These are phyloP conservation scores for Neoarius graeffei DNA, from an alignment of 2,113 vertebrate species.

Conservation along the genomic window DNA sequence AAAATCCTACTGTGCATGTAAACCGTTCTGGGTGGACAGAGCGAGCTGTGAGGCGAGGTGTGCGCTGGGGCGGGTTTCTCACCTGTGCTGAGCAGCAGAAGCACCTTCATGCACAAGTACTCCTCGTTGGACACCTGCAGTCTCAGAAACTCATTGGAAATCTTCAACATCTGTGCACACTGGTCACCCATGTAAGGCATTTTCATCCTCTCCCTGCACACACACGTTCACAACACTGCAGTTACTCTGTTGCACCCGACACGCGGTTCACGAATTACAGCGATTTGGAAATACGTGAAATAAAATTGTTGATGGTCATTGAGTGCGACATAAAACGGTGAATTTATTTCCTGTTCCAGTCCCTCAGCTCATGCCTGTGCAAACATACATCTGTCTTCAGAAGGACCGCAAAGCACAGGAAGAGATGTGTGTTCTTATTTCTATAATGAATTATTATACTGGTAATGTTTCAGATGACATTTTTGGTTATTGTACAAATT, in stretches of 20 bases:
- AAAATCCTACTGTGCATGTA: background rate
- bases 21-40: background rate
- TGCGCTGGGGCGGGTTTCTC: conserved; percentile 45
- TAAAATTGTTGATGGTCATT: background rate
- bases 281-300: background rate
- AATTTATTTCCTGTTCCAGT: background rate
- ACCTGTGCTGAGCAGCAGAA: conserved; percentile 96
- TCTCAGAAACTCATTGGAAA: conserved; percentile 88
- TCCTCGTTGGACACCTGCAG: conserved; percentile 97
- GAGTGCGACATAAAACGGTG: background rate
- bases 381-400: background rate
- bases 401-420: background rate
- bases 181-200: conserved; percentile 93
- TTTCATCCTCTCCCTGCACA: conserved; percentile 87
- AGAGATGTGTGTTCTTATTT: background rate
- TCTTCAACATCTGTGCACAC: conserved; percentile 92
- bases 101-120: conserved; percentile 98
- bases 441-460: background rate
- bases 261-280: background rate
- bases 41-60: background rate
- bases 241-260: background rate
- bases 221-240: conserved; percentile 4
- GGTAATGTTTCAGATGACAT: background rate
- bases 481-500: background rate
- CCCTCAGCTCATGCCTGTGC: background rate